Evolutionary conservation across 2,797 vertebrate species (phyloP).

Genomic region (Sebastiscus albofasciatus): DNA sequence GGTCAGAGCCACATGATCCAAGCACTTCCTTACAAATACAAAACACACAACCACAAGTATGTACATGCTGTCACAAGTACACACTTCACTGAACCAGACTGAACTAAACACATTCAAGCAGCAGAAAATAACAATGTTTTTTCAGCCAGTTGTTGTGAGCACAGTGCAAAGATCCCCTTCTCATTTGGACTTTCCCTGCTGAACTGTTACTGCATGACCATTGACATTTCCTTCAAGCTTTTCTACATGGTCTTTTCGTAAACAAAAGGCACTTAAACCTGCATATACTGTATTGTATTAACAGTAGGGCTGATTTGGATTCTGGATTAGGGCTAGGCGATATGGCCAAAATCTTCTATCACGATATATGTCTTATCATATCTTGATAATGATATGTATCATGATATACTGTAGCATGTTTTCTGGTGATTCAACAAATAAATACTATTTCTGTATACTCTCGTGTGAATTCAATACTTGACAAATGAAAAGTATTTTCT

Average conservation of each 20-base stretch:
- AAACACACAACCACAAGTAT: constrained; percentile 12
- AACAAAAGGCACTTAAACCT: neutral
- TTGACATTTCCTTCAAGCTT: neutral
- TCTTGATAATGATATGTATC: no score
- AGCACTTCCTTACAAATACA: constrained; percentile 22
- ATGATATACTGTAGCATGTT: no score
- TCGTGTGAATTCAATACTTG: no score
- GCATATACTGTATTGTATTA: neutral
- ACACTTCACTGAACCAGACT: neutral
- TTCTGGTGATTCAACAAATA: no score
- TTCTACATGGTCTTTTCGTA: neutral
- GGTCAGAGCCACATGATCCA: constrained; percentile 6
- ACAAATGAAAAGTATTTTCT: no score
- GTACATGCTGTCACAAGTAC: constrained; percentile 3
- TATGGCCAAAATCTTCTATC: no score
- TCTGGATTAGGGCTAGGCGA: no score
- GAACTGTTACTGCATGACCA: neutral
- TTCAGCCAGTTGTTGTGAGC: constrained; percentile 13
- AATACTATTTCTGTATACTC: no score
- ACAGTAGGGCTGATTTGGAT: neutral
- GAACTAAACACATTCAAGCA: constrained; percentile 27
- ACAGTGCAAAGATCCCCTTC: neutral
- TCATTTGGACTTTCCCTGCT: neutral
- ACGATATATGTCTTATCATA: no score
- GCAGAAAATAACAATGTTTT: constrained; percentile 17